Base-by-base conservation (phyloP, 1,140 invertebrate genomes). In the Pseudomyrmex cubaensis region DNA sequence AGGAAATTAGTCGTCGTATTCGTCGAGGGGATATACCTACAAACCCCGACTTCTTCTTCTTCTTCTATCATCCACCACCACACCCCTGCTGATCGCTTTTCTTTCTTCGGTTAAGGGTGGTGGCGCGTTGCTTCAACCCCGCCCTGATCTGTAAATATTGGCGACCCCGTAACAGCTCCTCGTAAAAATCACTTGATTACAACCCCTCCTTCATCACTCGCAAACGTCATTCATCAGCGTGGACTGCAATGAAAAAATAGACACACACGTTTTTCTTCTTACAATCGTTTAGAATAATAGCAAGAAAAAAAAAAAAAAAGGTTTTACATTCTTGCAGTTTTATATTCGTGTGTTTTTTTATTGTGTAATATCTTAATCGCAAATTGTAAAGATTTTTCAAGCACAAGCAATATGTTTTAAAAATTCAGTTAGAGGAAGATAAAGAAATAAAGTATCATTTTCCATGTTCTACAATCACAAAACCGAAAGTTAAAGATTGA, bases 101-200 rank as follows among this genome's bases (percentile, higher is more conserved):
- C 69, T 83, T 87, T 85, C 63, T 59, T 76, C 87, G 50, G 83
- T 85, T 70, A 83, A 78, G 83, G 70, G 48, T 25, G 74, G 59
- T 52, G 87, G 64, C 72, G 74, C 35, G 35, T 76, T 77, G 70
- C 70, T 64, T 78, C 48, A 88, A 87, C 88, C 84, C 74, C 85
- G 73, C 88, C 86, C 86, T 85, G 89, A 89, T 90, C 88, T 87
- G 86, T 90, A 91, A 91, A 91, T 91, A 91, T 91, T 90, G 87
- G 87, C 90, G 74, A 73, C 70, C 56, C 73, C 83, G 85, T 90
- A 89, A 91, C 87, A 76, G 82, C 83, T 87, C 66, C 83, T 91
- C 90, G 87, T 90, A 91, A 90, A 91, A 91, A 90, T 91, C 87
- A 84, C 90, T 90, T 90, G 88, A 91, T 91, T 90, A 89, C 85